Evolutionary conservation across 35 echinoderm and acorn worm genomes (phyloP), one percentile per base, ranked within the genome.

Genomic region (Anneissia japonica): DNA sequence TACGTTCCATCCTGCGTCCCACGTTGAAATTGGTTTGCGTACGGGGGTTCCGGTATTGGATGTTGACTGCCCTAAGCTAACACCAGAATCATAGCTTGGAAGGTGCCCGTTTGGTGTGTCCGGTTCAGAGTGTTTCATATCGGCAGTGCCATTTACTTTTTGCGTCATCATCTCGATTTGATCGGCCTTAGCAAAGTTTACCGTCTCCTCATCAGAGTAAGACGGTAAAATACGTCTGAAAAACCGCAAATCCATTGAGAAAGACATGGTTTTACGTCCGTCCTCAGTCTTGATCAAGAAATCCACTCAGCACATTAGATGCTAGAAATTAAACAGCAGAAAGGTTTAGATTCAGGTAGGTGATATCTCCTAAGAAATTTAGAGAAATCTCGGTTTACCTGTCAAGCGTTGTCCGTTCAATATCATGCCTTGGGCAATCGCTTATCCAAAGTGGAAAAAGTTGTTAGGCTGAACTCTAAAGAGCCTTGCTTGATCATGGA

Each of bases 1-100:
- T 14, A 91, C 83, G 34, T 91, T 91, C 89, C 89, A 91, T 7
- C 89, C 89, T 36, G 89, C 89, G 39, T 91, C 89, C 89, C 89
- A 91, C 19, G 83, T 37, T 19, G 89, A 91, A 23, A 91, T 91
- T 26, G 75, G 31, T 73, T 85, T 91, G 75, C 76, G 39, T 64
- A 64, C 51, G 26, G 51, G 51, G 2, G 51, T 26, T 2, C 51
- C 51, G 26, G 9, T 64, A 12, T 26, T 64, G 1, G 51, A 64
- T 16, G 5, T 1, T 64, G 51, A 64, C 51, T 64, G 7, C 19
- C 11, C 51, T 23, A 64, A 64, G 21, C 1, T 64, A 6, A 64
- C 51, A 2, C 51, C 51, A 64, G 51, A 64, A 9, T 64, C 51
- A 26, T 64, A 64, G 51, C 51, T 64, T 64, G 51, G 51, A 2